Conservation (phyloP, 2,888 invertebrate genomes). For the Celastrina argiolus region DNA sequence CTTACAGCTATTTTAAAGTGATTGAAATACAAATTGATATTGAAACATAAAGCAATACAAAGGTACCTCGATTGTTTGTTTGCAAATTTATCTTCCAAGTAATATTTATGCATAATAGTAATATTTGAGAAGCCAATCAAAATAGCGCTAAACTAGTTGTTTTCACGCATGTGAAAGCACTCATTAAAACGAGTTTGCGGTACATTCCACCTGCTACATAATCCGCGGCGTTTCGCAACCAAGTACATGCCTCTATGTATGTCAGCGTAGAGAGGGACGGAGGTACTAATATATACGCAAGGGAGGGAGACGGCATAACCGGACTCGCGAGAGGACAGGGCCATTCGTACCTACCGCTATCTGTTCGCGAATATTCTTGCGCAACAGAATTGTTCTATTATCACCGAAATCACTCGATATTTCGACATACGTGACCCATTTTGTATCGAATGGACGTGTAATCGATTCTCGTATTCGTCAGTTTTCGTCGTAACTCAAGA, state of each 20-base stretch:
- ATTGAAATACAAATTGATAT: neutral
- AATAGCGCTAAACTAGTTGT: slow-evolving; percentile 22
- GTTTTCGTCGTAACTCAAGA: neutral
- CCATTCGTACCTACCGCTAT: slow-evolving; percentile 63
- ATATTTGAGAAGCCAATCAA: neutral
- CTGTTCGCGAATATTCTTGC: slow-evolving; percentile 75
- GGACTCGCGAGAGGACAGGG: slow-evolving; percentile 73
- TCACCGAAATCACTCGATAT: slow-evolving; percentile 41
- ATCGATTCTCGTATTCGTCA: slow-evolving; percentile 23
- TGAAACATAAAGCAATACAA: neutral
- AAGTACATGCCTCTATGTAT: slow-evolving; percentile 64
- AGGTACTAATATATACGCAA: slow-evolving; percentile 35
- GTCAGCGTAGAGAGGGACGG: slow-evolving; percentile 61
- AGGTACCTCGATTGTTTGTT: too few relatives aligned
- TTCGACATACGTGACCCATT: slow-evolving; percentile 35
- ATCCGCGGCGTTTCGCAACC: slow-evolving; percentile 77
- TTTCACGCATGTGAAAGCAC: slow-evolving; percentile 67
- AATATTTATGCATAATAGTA: neutral
- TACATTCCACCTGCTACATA: slow-evolving; percentile 77
- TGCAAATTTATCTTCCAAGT: neutral
- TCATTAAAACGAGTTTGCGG: slow-evolving; percentile 73
- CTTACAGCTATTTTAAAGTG: neutral
- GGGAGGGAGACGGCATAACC: slow-evolving; percentile 52
- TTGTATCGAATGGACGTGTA: slow-evolving; percentile 31
- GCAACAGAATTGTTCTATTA: slow-evolving; percentile 62